Evolutionary conservation across 2,113 vertebrate genomes (phyloP).

Genomic region (Lampris incognitus): DNA sequence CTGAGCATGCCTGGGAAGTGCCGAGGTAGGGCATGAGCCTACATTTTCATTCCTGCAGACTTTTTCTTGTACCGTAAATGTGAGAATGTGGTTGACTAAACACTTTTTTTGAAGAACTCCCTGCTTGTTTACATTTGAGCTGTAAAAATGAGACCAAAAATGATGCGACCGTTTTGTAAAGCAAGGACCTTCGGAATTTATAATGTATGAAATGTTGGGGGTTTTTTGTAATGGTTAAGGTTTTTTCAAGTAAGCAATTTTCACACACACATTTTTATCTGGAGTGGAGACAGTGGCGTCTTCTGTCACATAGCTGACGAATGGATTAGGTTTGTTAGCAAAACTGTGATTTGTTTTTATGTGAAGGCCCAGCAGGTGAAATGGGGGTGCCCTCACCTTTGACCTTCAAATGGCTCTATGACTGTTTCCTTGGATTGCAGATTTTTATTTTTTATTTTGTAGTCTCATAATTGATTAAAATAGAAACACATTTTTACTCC

Average conservation of each 20-base stretch:
- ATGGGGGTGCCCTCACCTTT: background rate
- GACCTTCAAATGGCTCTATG: background rate
- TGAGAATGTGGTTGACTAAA: constrained; percentile 17
- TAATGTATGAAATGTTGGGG: constrained; percentile 10
- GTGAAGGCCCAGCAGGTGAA: no score
- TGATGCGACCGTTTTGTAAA: constrained; percentile 43
- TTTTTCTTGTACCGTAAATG: constrained; percentile 30
- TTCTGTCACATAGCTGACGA: background rate
- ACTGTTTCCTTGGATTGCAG: background rate
- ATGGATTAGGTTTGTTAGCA: no score
- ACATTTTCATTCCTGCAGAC: background rate
- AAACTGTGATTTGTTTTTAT: background rate
- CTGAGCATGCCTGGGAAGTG: background rate
- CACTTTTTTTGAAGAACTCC: background rate
- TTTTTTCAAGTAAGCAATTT: constrained; percentile 37
- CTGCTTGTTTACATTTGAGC: background rate
- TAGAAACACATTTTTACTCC: no score
- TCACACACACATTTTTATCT: background rate
- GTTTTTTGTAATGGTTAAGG: background rate
- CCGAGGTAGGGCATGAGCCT: background rate
- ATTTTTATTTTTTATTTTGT: background rate
- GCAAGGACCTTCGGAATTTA: background rate
- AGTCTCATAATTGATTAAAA: background rate
- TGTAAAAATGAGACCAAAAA: constrained; percentile 56
- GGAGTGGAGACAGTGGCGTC: background rate